Conservation (phyloP, 2,113 vertebrate species). For the Boulengeromyrus knoepffleri region DNA sequence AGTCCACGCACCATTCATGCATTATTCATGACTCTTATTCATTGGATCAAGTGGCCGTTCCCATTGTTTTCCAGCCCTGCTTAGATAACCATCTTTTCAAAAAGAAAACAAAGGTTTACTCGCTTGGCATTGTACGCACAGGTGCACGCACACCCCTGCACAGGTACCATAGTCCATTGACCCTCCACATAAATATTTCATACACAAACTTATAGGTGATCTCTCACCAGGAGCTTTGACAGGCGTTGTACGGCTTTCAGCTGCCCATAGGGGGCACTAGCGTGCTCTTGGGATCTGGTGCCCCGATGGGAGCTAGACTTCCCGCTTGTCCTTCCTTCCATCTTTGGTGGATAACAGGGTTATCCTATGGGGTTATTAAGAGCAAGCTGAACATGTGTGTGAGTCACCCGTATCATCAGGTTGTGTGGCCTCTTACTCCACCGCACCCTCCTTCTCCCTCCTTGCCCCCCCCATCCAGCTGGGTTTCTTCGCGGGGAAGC, state of each 20-base stretch:
- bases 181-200: slow-evolving; percentile 74
- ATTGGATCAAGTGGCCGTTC: slow-evolving; percentile 37
- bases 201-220: slow-evolving; percentile 64
- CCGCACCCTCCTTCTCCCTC: not conserved
- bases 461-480: not conserved
- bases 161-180: slow-evolving; percentile 49
- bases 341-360: not conserved
- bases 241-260: slow-evolving; percentile 61
- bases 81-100: slow-evolving; percentile 42
- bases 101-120: slow-evolving; percentile 30
- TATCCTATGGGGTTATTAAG: not conserved
- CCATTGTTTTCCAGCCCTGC: slow-evolving; percentile 38
- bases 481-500: too few relatives aligned
- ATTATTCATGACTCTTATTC: slow-evolving; percentile 43
- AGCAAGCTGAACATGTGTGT: not conserved
- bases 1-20: slow-evolving; percentile 22
- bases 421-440: not conserved
- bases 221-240: slow-evolving; percentile 69
- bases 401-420: not conserved
- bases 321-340: not conserved
- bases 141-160: slow-evolving; percentile 52
- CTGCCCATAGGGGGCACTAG: not conserved
- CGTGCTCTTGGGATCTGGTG: not conserved
- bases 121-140: slow-evolving; percentile 31
- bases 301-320: not conserved